phyloP scores from a whole-genome alignment of 2,888 invertebrate species.

The Drosophila anomelani region DNA sequence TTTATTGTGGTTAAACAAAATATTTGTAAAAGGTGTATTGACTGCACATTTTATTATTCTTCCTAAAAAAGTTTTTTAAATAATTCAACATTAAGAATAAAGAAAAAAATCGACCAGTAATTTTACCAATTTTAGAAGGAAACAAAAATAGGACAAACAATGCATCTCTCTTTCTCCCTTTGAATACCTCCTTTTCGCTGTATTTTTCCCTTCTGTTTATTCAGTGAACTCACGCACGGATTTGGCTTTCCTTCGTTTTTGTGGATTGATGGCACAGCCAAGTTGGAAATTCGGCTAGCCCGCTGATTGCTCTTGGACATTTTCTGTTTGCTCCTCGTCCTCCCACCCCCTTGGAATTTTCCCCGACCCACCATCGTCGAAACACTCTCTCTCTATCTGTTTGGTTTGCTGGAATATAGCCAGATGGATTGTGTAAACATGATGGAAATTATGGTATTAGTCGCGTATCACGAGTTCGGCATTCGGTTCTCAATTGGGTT shows the following conservation, averaged over 20 bases:
- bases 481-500: slow-evolving; percentile 38
- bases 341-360: neutral
- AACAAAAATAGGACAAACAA: neutral
- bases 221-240: slow-evolving; percentile 72
- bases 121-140: neutral
- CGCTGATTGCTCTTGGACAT: slow-evolving; percentile 62
- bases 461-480: slow-evolving; percentile 38
- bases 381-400: slow-evolving; percentile 30
- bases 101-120: neutral
- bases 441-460: slow-evolving; percentile 77
- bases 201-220: slow-evolving; percentile 43
- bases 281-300: slow-evolving; percentile 46
- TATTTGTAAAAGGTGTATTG: too few relatives aligned
- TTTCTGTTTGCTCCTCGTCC: slow-evolving; percentile 36
- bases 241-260: slow-evolving; percentile 61
- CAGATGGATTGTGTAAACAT: slow-evolving; percentile 80
- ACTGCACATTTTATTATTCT: neutral
- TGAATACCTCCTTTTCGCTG: slow-evolving; percentile 24
- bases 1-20: too few relatives aligned
- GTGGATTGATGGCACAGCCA: slow-evolving; percentile 70
- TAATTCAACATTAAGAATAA: neutral
- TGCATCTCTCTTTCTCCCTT: neutral
- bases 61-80: neutral
- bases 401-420: slow-evolving; percentile 62
- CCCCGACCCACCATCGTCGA: neutral